Evolutionary conservation across 2,888 invertebrate species (phyloP).

Genomic region (Dryadula phaetusa): DNA sequence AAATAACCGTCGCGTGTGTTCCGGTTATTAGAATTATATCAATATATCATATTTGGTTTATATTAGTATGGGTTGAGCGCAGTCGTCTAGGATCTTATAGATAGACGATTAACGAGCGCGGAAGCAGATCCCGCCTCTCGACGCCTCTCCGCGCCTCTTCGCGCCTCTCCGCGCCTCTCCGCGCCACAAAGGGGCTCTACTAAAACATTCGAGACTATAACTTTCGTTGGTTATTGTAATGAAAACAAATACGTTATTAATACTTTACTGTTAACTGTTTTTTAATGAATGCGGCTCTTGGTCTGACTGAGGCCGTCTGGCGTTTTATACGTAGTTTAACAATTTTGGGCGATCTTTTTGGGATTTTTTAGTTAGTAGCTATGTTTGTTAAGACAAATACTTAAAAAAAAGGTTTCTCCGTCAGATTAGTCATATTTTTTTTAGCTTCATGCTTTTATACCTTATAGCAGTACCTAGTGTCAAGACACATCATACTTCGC

Average conservation of each 20-base stretch:
- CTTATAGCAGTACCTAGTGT: too few relatives aligned
- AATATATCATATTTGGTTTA: constrained; percentile 61
- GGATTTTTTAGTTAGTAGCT: background rate
- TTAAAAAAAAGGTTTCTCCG: too few relatives aligned
- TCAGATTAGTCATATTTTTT: too few relatives aligned
- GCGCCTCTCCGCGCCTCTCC: too few relatives aligned
- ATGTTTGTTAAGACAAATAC: background rate
- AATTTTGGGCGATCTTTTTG: background rate
- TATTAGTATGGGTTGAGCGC: constrained; percentile 60
- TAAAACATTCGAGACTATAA: constrained; percentile 6
- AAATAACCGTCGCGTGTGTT: constrained; percentile 61
- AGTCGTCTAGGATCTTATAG: background rate
- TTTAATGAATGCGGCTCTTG: constrained; percentile 16
- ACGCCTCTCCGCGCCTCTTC: too few relatives aligned
- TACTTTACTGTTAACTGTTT: constrained; percentile 11
- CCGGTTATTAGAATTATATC: constrained; percentile 59
- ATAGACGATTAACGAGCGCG: constrained; percentile 16
- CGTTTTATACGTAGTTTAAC: background rate
- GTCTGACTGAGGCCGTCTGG: background rate
- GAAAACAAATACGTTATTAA: constrained; percentile 22
- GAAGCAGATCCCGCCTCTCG: constrained; percentile 6
- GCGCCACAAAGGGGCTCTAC: too few relatives aligned
- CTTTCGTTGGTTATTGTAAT: constrained; percentile 17
- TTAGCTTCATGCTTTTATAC: too few relatives aligned
- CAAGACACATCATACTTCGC: too few relatives aligned